Conservation (phyloP, 2,888 invertebrate species). For the Torymus texanus region DNA sequence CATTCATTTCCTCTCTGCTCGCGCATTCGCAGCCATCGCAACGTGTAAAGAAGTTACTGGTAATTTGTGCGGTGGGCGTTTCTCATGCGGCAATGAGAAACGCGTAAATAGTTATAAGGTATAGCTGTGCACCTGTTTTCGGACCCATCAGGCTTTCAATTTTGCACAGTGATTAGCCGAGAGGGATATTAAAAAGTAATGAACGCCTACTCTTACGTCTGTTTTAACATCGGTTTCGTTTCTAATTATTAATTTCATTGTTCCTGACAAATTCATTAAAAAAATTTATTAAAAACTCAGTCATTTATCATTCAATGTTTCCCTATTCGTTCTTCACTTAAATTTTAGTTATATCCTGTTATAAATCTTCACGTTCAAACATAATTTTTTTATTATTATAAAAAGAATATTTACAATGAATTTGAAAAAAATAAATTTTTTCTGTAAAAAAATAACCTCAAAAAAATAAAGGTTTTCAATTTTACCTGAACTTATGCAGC, state of each 20-base stretch:
- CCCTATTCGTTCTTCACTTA: too few relatives aligned
- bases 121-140: slow-evolving; percentile 46
- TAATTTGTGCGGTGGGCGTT: slow-evolving; percentile 65
- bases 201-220: slow-evolving; percentile 18
- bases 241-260: slow-evolving; percentile 42
- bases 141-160: slow-evolving; percentile 47
- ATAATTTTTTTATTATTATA: too few relatives aligned
- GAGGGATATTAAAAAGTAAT: slow-evolving; percentile 49
- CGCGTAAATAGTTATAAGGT: slow-evolving; percentile 59
- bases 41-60: slow-evolving; percentile 52
- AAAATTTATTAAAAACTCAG: neutral
- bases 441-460: too few relatives aligned
- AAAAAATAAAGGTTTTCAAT: too few relatives aligned
- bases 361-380: too few relatives aligned
- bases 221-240: slow-evolving; percentile 24
- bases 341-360: too few relatives aligned
- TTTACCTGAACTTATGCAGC: too few relatives aligned
- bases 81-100: slow-evolving; percentile 58
- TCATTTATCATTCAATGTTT: too few relatives aligned
- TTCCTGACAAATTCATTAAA: slow-evolving; percentile 21
- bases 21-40: slow-evolving; percentile 41
- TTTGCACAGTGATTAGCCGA: slow-evolving; percentile 45
- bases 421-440: too few relatives aligned
- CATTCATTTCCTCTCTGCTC: slow-evolving; percentile 40
- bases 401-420: too few relatives aligned